Evolutionary conservation across 2,113 vertebrate species (phyloP).

Genomic region (Chunga burmeisteri): DNA sequence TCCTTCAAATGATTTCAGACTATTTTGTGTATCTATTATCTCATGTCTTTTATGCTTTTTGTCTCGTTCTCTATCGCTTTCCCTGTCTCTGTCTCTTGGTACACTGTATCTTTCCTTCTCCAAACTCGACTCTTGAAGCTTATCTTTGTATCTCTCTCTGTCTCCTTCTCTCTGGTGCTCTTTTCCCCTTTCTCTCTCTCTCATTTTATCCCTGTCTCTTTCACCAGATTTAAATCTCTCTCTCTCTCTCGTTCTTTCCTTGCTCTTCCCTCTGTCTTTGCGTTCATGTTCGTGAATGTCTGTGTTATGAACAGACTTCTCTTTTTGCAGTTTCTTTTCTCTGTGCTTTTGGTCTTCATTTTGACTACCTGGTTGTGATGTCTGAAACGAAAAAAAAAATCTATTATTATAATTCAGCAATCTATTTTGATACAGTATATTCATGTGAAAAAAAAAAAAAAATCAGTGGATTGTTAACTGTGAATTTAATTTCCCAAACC

Average conservation of each 20-base stretch:
- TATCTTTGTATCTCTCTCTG: background rate
- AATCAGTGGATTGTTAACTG: background rate
- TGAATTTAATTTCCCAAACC: background rate
- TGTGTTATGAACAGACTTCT: background rate
- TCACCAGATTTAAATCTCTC: conserved; percentile 58
- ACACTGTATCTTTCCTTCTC: conserved; percentile 39
- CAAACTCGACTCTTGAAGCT: background rate
- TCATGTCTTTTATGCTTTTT: conserved; percentile 36
- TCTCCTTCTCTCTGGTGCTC: background rate
- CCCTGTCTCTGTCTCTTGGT: conserved; percentile 45
- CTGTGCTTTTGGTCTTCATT: conserved; percentile 67
- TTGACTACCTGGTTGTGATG: conserved; percentile 17
- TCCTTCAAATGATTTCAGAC: background rate
- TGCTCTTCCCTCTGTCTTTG: conserved; percentile 53
- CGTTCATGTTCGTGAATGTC: conserved; percentile 13
- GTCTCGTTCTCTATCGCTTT: conserved; percentile 18
- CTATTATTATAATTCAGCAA: background rate
- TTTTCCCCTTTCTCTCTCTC: conserved; percentile 32
- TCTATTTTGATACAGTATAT: background rate
- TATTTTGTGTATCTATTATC: background rate
- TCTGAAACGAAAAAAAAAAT: conserved; percentile 32
- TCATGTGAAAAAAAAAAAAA: background rate
- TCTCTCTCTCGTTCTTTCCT: conserved; percentile 60
- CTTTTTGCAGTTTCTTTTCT: conserved; percentile 60
- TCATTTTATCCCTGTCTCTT: conserved; percentile 58